Percentiles rank a stretch among this genome's conserved stretches.
Evolutionary conservation across 2,113 vertebrate species (phyloP).

Genomic region (Oryzias curvinotus): DNA sequence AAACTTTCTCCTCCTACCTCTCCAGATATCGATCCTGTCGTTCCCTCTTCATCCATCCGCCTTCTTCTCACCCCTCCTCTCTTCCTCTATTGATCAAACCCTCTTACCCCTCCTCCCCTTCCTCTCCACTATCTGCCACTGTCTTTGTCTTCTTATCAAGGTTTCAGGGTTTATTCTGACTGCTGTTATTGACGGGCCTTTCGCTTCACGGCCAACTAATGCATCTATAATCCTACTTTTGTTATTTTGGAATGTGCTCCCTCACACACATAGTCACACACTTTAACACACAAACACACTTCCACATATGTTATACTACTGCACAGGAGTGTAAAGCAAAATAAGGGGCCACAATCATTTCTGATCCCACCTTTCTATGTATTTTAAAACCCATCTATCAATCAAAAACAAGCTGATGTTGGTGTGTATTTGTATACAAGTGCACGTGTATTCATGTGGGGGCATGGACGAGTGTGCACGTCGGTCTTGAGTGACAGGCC

Average conservation of each 20-base stretch:
- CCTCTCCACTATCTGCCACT: constrained; percentile 53
- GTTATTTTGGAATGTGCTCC: constrained; percentile 90
- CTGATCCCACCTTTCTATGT: constrained; percentile 94
- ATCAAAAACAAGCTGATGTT: constrained; percentile 81
- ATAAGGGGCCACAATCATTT: constrained; percentile 88
- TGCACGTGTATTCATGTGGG: neutral
- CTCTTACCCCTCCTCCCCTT: constrained; percentile 72
- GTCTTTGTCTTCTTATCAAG: constrained; percentile 99
- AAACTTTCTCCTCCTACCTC: constrained; percentile 58
- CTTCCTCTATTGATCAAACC: constrained; percentile 35
- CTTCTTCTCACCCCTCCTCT: constrained; percentile 23
- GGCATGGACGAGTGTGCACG: constrained; percentile 46
- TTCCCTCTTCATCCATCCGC: constrained; percentile 26
- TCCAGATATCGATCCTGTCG: constrained; percentile 55
- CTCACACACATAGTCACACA: constrained; percentile 18
- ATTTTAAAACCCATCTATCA: constrained; percentile 98
- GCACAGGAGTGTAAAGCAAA: constrained; percentile 71
- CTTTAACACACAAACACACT: constrained; percentile 16
- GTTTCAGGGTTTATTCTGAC: constrained; percentile 95
- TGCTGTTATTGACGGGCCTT: constrained; percentile 95
- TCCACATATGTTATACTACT: constrained; percentile 24
- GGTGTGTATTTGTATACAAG: constrained; percentile 21
- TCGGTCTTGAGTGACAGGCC: constrained; percentile 91
- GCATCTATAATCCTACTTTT: constrained; percentile 99
- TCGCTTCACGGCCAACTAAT: constrained; percentile 97